Percentiles rank a stretch among this genome's conserved stretches.
Conservation (phyloP, 1,140 invertebrate species). For the Kradibia gibbosae region DNA sequence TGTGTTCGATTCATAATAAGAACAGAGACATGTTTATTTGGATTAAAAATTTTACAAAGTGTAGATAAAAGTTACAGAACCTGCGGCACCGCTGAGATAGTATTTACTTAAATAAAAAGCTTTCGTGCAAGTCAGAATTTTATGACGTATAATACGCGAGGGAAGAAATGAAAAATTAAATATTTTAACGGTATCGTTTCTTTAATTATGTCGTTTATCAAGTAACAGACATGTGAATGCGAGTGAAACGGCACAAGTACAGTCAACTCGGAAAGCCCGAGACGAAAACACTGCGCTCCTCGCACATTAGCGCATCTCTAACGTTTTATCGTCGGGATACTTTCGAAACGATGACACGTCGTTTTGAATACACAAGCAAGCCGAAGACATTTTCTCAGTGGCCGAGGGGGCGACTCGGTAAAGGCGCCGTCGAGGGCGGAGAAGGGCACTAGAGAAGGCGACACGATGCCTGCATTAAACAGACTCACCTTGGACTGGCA, state of each 20-base stretch:
- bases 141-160: neutral
- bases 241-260: neutral
- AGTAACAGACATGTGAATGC: slow-evolving; percentile 6
- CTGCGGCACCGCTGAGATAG: no score
- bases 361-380: no score
- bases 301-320: neutral
- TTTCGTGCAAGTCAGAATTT: neutral
- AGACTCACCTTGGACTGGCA: slow-evolving; percentile 5
- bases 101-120: neutral
- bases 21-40: no score
- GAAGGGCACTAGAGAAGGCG: neutral
- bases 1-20: no score
- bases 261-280: neutral
- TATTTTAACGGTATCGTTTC: slow-evolving; percentile 17
- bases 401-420: neutral
- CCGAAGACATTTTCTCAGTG: no score
- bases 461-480: neutral
- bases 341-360: no score
- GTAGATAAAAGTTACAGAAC: no score
- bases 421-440: neutral
- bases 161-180: neutral
- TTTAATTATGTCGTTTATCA: slow-evolving; percentile 18
- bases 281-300: neutral
- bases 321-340: neutral
- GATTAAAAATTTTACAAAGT: no score